Base-by-base conservation (phyloP, 2,113 vertebrate species). In the Prietella phreatophila region DNA sequence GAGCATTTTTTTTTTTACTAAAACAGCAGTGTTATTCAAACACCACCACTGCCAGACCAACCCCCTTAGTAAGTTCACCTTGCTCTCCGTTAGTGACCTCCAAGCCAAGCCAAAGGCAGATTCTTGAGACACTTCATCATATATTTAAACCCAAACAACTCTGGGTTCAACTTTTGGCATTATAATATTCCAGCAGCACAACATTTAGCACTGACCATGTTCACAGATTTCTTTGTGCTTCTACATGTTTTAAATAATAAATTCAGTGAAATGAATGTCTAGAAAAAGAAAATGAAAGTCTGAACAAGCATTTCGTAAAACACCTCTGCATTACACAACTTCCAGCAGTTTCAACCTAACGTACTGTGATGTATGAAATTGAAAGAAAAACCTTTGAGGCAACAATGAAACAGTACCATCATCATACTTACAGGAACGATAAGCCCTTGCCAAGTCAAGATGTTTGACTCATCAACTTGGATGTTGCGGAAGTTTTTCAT, bases 381-480 rank as follows among this genome's bases (percentile, higher is more conserved):
- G 15, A 15, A 69, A 30, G 13, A n/a, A 20, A 22, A 20, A 39
- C 19, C 56, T 22, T 11, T 22, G 42, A 47, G 42, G 6, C 14
- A 80, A 79, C 36, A 20, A 58, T 17, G 7, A 78, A 58, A 50
- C 30, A 17, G 17, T 55, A 76, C 27, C 2, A 33, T 15, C 10
- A 13, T 76, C 1, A 71, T 94, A 99, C 98, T 98, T 94, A 99
- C 98, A 91, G 98, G 98, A 94, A 99, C 96, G 89, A 99, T 97
- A 93, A 99, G 97, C 83, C 97, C 97, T 96, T 99, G 97, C 98
- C 98, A 99, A 93, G 93, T 96, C 95, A 98, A 96, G 95, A 99
- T 95, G 95, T 99, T 98, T 67, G 97, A 93, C 93, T 99, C 98
- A 91, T 99, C 98, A 93, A 99, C 98, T 94, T 96, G 96, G 94